phyloP scores from a whole-genome alignment of 2,797 vertebrate genomes.

The Spatula clypeata region DNA sequence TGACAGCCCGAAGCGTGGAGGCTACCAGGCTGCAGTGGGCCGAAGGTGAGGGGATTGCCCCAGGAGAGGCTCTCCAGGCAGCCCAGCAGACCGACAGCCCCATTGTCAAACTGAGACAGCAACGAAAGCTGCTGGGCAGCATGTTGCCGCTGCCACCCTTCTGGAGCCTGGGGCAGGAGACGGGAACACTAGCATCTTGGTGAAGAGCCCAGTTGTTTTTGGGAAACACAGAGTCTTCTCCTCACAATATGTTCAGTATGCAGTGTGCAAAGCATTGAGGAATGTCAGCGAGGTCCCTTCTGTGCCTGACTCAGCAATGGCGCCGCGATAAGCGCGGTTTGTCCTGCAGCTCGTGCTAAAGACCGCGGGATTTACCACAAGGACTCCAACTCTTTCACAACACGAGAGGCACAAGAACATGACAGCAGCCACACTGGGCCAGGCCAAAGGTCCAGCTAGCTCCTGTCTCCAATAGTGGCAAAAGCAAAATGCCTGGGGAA shows the following conservation, averaged over 20 bases:
- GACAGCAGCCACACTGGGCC: slow-evolving; percentile 45
- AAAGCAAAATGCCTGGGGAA: slow-evolving; percentile 70
- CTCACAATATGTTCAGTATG: not conserved
- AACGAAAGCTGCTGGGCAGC: not conserved
- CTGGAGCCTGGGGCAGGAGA: not conserved
- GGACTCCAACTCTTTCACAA: slow-evolving; percentile 68
- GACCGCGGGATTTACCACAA: slow-evolving; percentile 48
- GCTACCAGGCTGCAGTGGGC: not conserved
- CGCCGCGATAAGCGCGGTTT: not conserved
- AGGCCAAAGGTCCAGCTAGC: slow-evolving; percentile 71
- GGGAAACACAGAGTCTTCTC: not conserved
- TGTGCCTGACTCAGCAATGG: slow-evolving; percentile 54
- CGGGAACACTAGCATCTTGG: not conserved
- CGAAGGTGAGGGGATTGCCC: not conserved
- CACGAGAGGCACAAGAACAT: not conserved
- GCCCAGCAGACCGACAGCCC: not conserved
- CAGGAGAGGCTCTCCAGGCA: not conserved
- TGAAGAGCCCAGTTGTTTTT: not conserved
- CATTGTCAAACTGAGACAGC: not conserved
- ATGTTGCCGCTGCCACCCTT: not conserved
- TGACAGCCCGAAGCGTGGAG: not conserved
- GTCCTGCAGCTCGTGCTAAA: slow-evolving; percentile 26
- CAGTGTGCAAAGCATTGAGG: not conserved
- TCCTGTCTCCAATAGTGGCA: slow-evolving; percentile 65
- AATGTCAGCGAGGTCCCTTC: slow-evolving; percentile 33